A percentile compares a stretch with the other conserved stretches of the same genome.
Evolutionary conservation across 2,888 invertebrate species (phyloP).

Genomic region (Silvanus unidentatus): DNA sequence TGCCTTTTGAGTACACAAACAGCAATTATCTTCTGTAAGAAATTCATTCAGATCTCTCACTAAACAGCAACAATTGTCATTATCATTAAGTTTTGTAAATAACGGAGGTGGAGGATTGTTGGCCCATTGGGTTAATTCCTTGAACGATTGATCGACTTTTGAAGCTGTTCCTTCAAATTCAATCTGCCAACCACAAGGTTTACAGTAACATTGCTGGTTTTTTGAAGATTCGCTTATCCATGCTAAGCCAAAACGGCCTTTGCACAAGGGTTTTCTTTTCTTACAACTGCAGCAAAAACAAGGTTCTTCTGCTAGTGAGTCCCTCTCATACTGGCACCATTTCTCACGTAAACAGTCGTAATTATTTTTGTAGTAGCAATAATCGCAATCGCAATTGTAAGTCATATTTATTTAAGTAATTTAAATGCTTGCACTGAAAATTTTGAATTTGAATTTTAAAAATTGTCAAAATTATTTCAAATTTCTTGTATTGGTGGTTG

Average conservation of each 20-base stretch:
- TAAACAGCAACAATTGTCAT: background rate
- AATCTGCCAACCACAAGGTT: conserved; percentile 41
- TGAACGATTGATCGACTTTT: conserved; percentile 33
- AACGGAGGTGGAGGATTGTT: conserved; percentile 31
- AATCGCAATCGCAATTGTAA: background rate
- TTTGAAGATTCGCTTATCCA: conserved; percentile 37
- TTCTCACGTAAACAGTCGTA: background rate
- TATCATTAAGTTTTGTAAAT: too few relatives aligned
- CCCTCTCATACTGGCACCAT: background rate
- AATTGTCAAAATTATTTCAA: too few relatives aligned
- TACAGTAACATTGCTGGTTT: conserved; percentile 24
- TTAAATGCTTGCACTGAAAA: background rate
- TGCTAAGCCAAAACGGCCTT: conserved; percentile 41
- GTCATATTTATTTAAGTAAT: background rate
- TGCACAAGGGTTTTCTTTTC: conserved; percentile 15
- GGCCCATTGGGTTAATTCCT: conserved; percentile 38
- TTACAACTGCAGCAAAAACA: conserved; percentile 15
- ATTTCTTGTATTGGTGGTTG: too few relatives aligned
- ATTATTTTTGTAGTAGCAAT: background rate
- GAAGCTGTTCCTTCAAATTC: conserved; percentile 41
- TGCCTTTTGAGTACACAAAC: too few relatives aligned
- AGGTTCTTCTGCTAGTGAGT: conserved; percentile 3
- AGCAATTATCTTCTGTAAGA: too few relatives aligned
- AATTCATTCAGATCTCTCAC: too few relatives aligned
- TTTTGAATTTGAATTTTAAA: background rate